A percentile compares a stretch with the other conserved stretches of the same genome.
Evolutionary conservation across 2,888 invertebrate species (phyloP).

Genomic region (Balanococcus diminutus): DNA sequence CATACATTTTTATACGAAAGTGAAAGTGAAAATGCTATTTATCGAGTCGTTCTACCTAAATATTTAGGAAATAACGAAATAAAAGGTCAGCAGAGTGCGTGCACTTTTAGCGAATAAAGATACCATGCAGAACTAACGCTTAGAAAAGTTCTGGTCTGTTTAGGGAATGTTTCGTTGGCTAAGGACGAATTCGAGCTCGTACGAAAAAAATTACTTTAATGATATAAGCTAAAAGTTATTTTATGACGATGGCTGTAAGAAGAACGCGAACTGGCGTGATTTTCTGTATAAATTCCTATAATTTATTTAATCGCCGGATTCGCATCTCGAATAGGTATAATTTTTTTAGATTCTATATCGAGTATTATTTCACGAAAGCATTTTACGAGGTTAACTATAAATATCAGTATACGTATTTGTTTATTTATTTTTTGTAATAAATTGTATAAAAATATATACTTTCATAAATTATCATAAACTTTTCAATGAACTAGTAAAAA

Average conservation of each 20-base stretch:
- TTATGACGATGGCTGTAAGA: neutral
- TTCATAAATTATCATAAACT: neutral
- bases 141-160: neutral
- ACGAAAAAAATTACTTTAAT: neutral
- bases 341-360: neutral
- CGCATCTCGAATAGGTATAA: neutral
- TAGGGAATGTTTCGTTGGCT: neutral
- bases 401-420: neutral
- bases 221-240: constrained; percentile 6
- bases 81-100: constrained; percentile 5
- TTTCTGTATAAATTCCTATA: constrained; percentile 11
- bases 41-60: neutral
- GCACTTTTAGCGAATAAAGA: neutral
- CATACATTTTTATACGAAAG: neutral
- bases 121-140: constrained; percentile 12
- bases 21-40: neutral
- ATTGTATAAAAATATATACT: constrained; percentile 30
- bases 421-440: constrained; percentile 23
- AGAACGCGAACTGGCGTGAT: constrained; percentile 24
- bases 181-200: neutral
- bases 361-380: too few species aligned
- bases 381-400: neutral
- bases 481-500: neutral
- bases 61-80: neutral
- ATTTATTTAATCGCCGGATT: constrained; percentile 31